These are phyloP conservation scores for Eolophus roseicapilla DNA, from an alignment of 2,113 vertebrate species.

Conservation along the genomic window DNA sequence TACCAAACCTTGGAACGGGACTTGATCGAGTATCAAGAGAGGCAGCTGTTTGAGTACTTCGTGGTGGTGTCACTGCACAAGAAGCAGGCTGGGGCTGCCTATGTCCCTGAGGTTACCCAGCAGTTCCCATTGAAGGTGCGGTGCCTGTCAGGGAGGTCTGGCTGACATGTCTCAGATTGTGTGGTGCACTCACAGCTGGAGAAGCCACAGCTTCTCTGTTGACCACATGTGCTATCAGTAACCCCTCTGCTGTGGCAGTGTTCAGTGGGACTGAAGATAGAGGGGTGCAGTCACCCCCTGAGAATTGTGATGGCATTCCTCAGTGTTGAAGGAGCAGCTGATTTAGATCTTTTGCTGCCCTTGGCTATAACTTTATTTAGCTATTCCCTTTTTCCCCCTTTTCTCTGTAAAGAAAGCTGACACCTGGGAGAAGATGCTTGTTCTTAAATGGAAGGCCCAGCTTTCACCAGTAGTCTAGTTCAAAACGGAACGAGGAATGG, in stretches of 20 bases:
- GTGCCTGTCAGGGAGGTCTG: neutral
- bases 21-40: constrained; percentile 86
- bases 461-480: neutral
- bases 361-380: neutral
- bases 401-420: neutral
- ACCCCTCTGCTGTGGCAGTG: neutral
- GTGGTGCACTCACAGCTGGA: neutral
- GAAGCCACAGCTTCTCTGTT: neutral
- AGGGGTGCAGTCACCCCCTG: neutral
- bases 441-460: neutral
- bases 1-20: constrained; percentile 87
- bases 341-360: neutral
- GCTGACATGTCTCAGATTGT: rapidly evolving
- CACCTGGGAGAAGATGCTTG: rapidly evolving
- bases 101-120: constrained; percentile 92
- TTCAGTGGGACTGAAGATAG: neutral
- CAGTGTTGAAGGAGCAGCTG: neutral
- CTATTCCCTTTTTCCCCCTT: neutral
- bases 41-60: constrained; percentile 95
- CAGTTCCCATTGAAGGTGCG: constrained; percentile 93
- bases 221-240: neutral
- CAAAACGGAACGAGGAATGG: neutral
- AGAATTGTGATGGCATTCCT: neutral
- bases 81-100: constrained; percentile 88
- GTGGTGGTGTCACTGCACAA: constrained; percentile 92